Conservation (phyloP, 2,888 invertebrate genomes). For the Himalopsyche japonica region DNA sequence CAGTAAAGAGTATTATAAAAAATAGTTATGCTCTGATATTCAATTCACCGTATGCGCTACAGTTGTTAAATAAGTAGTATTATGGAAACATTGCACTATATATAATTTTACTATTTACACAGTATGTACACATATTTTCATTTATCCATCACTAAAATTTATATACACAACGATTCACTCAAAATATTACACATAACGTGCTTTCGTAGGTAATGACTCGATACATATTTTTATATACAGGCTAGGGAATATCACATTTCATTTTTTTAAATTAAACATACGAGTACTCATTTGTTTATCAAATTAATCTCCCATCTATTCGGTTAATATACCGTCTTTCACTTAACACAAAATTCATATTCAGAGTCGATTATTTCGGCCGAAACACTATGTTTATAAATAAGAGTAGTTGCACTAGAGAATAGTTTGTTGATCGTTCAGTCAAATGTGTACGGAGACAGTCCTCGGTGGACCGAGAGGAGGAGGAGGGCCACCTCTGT, state of each 20-base stretch:
- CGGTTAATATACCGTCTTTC: background rate
- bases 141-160: background rate
- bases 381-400: background rate
- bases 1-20: background rate
- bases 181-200: background rate
- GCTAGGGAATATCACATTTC: slow-evolving; percentile 40
- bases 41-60: background rate
- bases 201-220: slow-evolving; percentile 3
- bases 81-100: background rate
- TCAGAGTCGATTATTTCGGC: background rate
- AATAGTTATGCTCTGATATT: background rate
- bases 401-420: background rate
- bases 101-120: background rate
- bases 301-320: background rate
- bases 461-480: slow-evolving; percentile 66
- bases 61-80: background rate
- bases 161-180: background rate
- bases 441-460: slow-evolving; percentile 76
- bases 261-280: background rate
- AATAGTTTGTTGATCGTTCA: slow-evolving; percentile 2
- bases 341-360: background rate
- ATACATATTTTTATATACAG: slow-evolving; percentile 29
- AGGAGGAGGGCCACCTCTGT: slow-evolving; percentile 59
- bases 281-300: background rate
- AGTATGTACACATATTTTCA: background rate